A percentile compares a stretch with the other conserved stretches of the same genome.
phyloP scores from a whole-genome alignment of 1,140 invertebrate species.

The Venturia canescens region DNA sequence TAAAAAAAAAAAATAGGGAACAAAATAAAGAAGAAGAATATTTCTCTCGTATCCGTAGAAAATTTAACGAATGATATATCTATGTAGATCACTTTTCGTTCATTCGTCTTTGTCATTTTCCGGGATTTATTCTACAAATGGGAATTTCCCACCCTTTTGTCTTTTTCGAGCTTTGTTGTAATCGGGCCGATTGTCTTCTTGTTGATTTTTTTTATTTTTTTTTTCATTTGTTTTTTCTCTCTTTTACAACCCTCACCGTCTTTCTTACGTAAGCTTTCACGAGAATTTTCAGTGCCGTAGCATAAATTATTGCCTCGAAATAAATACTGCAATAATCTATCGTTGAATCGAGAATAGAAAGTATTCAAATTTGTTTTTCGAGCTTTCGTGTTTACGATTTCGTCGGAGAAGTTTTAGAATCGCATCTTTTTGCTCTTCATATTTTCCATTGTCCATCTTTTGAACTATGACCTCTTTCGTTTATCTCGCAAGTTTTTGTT shows the following conservation, averaged over 20 bases:
- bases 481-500: not conserved
- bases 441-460: not conserved
- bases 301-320: too few relatives aligned
- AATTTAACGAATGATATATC: not conserved
- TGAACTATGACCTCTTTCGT: not conserved
- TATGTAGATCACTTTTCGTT: not conserved
- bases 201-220: slow-evolving; percentile 4
- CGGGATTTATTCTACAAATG: not conserved
- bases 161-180: not conserved
- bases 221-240: too few relatives aligned
- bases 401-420: not conserved
- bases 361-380: too few relatives aligned
- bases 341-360: too few relatives aligned
- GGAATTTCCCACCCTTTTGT: slow-evolving; percentile 3
- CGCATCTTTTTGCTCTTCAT: not conserved
- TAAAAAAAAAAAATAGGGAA: too few relatives aligned
- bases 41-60: not conserved
- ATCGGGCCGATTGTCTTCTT: not conserved
- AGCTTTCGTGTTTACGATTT: too few relatives aligned
- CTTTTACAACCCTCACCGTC: too few relatives aligned
- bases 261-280: not conserved
- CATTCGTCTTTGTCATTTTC: not conserved
- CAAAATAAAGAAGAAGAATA: not conserved
- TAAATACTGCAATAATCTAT: too few relatives aligned
- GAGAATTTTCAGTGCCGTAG: not conserved